phyloP scores from a whole-genome alignment of 2,888 invertebrate genomes.

The Steinernema scapterisci region DNA sequence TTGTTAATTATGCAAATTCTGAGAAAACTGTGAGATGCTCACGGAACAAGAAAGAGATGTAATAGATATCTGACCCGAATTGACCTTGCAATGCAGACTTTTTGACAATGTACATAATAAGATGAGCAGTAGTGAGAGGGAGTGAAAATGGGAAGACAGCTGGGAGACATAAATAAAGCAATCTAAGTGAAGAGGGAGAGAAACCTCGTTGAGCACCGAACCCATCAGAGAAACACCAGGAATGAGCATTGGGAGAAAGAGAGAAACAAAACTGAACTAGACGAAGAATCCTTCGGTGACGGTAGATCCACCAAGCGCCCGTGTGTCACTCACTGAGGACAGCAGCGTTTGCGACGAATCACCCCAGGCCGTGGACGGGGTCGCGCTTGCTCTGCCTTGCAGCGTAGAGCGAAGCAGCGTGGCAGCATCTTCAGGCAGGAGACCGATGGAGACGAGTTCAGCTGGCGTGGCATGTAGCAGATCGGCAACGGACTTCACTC shows the following conservation, averaged over 20 bases:
- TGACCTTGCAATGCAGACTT: conserved; percentile 7
- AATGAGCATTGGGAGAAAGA: conserved; percentile 2
- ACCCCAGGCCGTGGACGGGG: conserved; percentile 1
- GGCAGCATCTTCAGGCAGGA: neutral
- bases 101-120: neutral
- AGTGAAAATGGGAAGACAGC: neutral
- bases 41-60: conserved; percentile 22
- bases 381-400: neutral
- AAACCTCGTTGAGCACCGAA: conserved; percentile 20
- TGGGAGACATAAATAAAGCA: conserved; percentile 9
- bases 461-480: neutral
- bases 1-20: conserved; percentile 21
- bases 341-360: conserved; percentile 15
- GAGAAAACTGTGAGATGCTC: conserved; percentile 15
- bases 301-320: neutral
- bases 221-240: conserved; percentile 26
- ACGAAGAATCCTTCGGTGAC: conserved; percentile 10
- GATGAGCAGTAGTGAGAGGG: neutral
- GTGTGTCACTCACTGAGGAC: conserved; percentile 13
- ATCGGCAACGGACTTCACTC: neutral
- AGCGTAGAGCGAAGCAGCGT: neutral
- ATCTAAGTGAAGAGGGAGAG: conserved; percentile 28
- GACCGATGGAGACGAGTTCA: neutral
- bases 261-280: neutral
- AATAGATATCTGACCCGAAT: conserved; percentile 30